Evolutionary conservation across 2,797 vertebrate genomes (phyloP).

Genomic region (Poeciliopsis paucimaculata): DNA sequence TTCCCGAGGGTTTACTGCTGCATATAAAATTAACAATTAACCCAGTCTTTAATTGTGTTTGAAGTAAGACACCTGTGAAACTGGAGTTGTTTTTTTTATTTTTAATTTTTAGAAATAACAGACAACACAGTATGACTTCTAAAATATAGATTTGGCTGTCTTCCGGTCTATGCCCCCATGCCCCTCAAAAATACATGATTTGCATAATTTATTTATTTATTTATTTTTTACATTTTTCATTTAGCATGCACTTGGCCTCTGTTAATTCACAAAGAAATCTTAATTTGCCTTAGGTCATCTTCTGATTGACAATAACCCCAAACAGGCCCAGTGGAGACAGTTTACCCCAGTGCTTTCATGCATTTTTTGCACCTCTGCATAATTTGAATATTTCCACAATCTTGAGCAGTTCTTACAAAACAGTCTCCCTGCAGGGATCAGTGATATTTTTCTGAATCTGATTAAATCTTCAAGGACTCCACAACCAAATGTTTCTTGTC

Average conservation of each 20-base stretch:
- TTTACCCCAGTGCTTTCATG: constrained; percentile 1
- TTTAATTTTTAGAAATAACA: not conserved
- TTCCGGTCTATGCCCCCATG: rapidly evolving
- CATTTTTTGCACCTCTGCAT: not conserved
- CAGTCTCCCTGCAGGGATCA: constrained; percentile 4
- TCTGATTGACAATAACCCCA: constrained; percentile 4
- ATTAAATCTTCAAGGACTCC: constrained; percentile 20
- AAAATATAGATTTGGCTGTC: not conserved
- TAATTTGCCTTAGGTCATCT: not conserved
- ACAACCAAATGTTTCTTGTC: constrained; percentile 12
- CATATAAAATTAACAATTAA: constrained; percentile 3
- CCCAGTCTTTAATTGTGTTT: not conserved
- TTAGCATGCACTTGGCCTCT: not conserved
- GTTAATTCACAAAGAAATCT: not conserved
- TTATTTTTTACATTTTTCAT: not conserved
- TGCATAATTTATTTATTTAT: not conserved
- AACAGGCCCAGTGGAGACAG: not conserved
- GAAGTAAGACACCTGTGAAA: not conserved
- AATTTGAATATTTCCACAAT: not conserved
- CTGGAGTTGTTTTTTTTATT: not conserved
- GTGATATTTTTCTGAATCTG: not conserved
- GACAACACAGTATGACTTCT: not conserved
- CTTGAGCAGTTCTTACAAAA: not conserved
- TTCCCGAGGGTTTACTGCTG: constrained; percentile 6
- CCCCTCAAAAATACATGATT: not conserved